phyloP scores from a whole-genome alignment of 2,888 invertebrate species.

The Andrena bicolor region DNA sequence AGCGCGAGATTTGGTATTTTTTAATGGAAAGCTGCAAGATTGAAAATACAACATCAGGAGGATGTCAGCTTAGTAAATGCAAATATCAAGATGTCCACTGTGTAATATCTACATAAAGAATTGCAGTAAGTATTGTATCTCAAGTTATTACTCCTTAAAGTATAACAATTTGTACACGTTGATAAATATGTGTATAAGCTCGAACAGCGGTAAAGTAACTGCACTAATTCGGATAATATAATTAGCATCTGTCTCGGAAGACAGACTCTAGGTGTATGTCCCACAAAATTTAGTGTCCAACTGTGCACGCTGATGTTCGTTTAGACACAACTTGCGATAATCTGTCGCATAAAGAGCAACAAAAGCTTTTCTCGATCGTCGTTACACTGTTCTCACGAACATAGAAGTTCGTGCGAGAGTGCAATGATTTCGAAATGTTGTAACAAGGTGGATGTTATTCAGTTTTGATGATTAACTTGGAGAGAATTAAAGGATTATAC shows the following conservation, averaged over 20 bases:
- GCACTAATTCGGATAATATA: constrained; percentile 28
- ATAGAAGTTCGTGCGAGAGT: constrained; percentile 16
- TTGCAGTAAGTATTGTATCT: constrained; percentile 72
- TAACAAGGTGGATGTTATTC: constrained; percentile 74
- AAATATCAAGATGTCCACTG: constrained; percentile 71
- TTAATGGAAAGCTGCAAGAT: constrained; percentile 72
- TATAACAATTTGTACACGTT: constrained; percentile 49
- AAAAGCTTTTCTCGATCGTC: constrained; percentile 12
- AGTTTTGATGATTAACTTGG: constrained; percentile 71
- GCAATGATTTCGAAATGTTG: constrained; percentile 40
- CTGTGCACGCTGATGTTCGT: constrained; percentile 9
- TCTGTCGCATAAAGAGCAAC: background rate
- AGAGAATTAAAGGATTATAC: constrained; percentile 14
- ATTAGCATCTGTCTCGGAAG: constrained; percentile 28
- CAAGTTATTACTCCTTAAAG: constrained; percentile 61
- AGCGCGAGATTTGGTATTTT: constrained; percentile 74
- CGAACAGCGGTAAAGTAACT: constrained; percentile 38
- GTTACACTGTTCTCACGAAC: background rate
- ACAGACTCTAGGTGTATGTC: constrained; percentile 25
- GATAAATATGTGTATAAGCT: constrained; percentile 34
- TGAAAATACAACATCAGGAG: constrained; percentile 70
- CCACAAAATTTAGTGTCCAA: constrained; percentile 16
- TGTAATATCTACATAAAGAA: constrained; percentile 66
- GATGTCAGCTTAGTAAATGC: constrained; percentile 70
- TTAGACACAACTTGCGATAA: constrained; percentile 4